Base-by-base conservation (phyloP, 2,888 invertebrate genomes). In the Himalopsyche anomala region DNA sequence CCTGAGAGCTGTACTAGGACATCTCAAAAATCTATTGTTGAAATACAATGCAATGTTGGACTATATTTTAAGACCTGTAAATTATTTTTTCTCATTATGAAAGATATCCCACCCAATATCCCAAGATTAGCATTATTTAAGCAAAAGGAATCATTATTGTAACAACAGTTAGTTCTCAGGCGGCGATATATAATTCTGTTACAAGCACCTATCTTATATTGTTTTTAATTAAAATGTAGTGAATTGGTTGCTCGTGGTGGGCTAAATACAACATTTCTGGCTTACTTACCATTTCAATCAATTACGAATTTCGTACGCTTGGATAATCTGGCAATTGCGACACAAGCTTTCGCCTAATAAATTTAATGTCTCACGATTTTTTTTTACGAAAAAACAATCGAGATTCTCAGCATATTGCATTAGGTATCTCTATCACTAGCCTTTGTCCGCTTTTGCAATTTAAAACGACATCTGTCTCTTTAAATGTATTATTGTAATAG, bases 301-400 rank as follows among this genome's bases (percentile, higher is more conserved):
- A 74, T 74, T 74, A 74, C 74, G 38, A 38, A 74, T 74, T 74
- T 38, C 15, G 38, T 74, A 36, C 74, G 74, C 38, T 74, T 36
- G 36, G 74, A 38, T 36, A 74, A 74, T 74, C 74, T 38, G 36
- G 12, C 74, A 38, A 74, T 74, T 74, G 36, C 38, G 19, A 28
- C 74, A 74, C 74, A 74, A 36, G 15, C 28, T 74, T 74, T 74
- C 74, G 36, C 74, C 74, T 36, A 38, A 28, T 62, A 62, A 62
- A 51, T 51, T 51, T 51, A 51, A 74, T 74, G 74, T 74, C 74
- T 74, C 36, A 36, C 74, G 74, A 74, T 36, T 74, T 12, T 74
- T 28, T 74, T 36, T 74, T 12, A 36, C 74, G 74, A 15, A 74
- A 36, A 11, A 19, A 62, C 36, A 36, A 36, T 69, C 74, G 36